Base-by-base conservation (phyloP, 1,140 invertebrate genomes). In the Drosophila elegans region DNA sequence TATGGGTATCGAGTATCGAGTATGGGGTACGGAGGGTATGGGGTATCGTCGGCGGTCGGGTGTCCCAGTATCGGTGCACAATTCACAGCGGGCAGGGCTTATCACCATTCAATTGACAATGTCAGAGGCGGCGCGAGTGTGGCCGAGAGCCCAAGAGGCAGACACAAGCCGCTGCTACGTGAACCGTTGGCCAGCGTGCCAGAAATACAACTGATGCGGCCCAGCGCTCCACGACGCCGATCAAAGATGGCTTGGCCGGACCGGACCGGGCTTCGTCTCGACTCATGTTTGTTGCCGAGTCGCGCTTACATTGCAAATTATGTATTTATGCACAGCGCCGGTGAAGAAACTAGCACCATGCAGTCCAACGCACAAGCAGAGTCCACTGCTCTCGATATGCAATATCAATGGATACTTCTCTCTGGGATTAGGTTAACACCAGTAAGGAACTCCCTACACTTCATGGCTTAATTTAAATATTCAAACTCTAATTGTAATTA, bases 181-280 rank as follows among this genome's bases (percentile, higher is more conserved):
- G 83, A 89, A 88, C 84, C 84, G 84, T 80, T 80, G 76, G 68
- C 80, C 76, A 84, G 85, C 77, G 77, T 72, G 80, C 77, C 84
- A 78, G 74, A 89, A 89, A 84, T 80, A 67, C 77, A 89, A 89
- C 84, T 89, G 77, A 86, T 34, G 29, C 59, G 39, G 29, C 5
- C 7, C 29, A 32, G 45, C 38, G 64, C 61, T 68, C 60, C 45
- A 13, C 44, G 51, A 41, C n/a, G 69, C 25, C 69, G 68, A 74
- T 74, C 72, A 62, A 55, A 74, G 69, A 62, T 76, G 61, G 39
- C 71, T 39, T 54, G 72, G 51, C 36, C 53, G 16, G 16, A 21
- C 16, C 16, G 29, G 29, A 32, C 29, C 29, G n/a, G 27, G 25
- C 29, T 51, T 74, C 52, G 57, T 64, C 48, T 64, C 45, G 57